phyloP scores from a whole-genome alignment of 2,797 vertebrate genomes.

The Protonibea diacanthus region DNA sequence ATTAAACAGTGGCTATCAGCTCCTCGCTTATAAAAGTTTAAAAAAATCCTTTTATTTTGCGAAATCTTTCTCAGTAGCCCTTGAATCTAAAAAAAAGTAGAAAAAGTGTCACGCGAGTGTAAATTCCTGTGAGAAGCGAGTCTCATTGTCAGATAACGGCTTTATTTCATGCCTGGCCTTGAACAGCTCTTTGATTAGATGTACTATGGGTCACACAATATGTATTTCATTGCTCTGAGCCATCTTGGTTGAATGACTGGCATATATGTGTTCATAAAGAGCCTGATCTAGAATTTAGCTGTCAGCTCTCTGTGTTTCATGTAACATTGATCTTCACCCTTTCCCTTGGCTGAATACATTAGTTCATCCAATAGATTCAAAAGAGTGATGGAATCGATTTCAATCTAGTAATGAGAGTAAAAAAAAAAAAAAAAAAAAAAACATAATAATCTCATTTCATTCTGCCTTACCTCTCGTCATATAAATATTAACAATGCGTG shows the following conservation, averaged over 20 bases:
- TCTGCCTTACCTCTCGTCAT: conserved; percentile 10
- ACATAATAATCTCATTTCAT: conserved; percentile 26
- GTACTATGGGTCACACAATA: conserved; percentile 61
- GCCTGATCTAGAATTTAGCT: conserved; percentile 24
- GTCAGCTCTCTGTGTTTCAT: conserved; percentile 47
- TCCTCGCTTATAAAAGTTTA: conserved; percentile 43
- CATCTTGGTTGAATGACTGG: conserved; percentile 35
- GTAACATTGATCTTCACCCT: conserved; percentile 36
- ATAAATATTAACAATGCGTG: conserved; percentile 31
- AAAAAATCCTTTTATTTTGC: conserved; percentile 49
- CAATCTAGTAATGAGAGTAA: conserved; percentile 23
- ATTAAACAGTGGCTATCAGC: conserved; percentile 36
- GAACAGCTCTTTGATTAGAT: conserved; percentile 63
- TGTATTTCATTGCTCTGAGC: conserved; percentile 62
- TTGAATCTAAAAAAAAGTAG: conserved; percentile 51
- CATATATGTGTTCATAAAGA: conserved; percentile 50
- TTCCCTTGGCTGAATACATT: conserved; percentile 31
- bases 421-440: conserved; percentile 1
- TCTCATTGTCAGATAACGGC: conserved; percentile 67
- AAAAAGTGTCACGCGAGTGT: conserved; percentile 52
- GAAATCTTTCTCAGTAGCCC: conserved; percentile 49
- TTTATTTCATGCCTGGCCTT: conserved; percentile 67
- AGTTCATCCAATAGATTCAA: conserved; percentile 23
- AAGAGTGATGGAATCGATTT: conserved; percentile 22
- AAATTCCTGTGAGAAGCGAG: conserved; percentile 52